Percentiles rank a stretch among this genome's conserved stretches.
These are phyloP conservation scores for Cyrtorhinus lividipennis DNA, from an alignment of 1,140 invertebrate species.

Conservation along the genomic window DNA sequence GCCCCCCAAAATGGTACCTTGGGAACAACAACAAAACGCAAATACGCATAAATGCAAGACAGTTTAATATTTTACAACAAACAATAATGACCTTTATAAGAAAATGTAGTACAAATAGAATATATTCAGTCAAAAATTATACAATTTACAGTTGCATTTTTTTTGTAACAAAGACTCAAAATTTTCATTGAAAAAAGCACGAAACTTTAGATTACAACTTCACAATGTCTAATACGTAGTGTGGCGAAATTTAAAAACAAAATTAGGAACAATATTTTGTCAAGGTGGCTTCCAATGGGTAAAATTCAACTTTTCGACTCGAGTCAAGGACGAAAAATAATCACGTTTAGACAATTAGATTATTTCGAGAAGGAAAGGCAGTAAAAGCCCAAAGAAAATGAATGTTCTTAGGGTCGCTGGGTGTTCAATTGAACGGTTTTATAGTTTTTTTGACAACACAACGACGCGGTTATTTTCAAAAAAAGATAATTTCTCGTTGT, in stretches of 20 bases:
- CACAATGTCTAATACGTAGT: neutral
- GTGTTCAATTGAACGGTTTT: no score
- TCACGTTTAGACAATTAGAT: no score
- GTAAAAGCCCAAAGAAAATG: no score
- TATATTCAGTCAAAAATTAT: constrained; percentile 8
- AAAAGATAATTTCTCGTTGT: no score
- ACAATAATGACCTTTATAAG: neutral
- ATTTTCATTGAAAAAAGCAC: neutral
- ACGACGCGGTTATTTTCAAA: no score
- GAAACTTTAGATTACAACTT: neutral
- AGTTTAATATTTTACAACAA: constrained; percentile 5
- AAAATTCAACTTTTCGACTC: neutral
- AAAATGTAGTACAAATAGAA: constrained; percentile 3
- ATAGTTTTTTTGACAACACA: no score
- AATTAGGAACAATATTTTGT: neutral
- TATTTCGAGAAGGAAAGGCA: no score
- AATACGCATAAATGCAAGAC: constrained; percentile 8
- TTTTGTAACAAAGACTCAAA: neutral
- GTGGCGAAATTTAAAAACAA: neutral
- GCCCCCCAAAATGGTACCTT: no score
- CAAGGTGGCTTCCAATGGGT: neutral
- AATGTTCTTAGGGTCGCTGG: no score
- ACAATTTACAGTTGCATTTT: constrained; percentile 3
- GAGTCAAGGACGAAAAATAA: no score
- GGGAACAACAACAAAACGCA: no score